phyloP scores from a whole-genome alignment of 2,888 invertebrate species.

The Patella ulyssiponensis region DNA sequence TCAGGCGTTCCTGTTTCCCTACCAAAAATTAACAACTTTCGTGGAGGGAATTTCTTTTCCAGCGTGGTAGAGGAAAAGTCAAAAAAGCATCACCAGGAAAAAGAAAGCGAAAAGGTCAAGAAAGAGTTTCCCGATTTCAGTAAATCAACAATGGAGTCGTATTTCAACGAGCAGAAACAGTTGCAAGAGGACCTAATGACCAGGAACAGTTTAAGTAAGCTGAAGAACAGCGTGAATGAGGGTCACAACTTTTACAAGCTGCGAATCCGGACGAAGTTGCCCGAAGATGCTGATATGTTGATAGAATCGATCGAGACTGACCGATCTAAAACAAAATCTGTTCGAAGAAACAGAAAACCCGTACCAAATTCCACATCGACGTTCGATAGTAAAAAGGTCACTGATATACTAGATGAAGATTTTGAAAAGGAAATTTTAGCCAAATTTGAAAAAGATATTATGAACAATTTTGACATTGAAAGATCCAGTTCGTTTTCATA shows the following conservation, averaged over 20 bases:
- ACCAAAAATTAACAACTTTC: not conserved
- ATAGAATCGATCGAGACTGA: slow-evolving; percentile 7
- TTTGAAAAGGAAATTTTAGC: no score
- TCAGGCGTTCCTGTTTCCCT: not conserved
- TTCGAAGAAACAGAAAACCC: not conserved
- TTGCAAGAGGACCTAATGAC: slow-evolving; percentile 48
- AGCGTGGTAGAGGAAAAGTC: not conserved
- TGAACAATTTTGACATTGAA: no score
- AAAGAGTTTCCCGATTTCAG: slow-evolving; percentile 32
- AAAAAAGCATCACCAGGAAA: not conserved
- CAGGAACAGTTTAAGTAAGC: slow-evolving; percentile 43
- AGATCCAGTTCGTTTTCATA: no score
- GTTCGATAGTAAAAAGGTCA: no score
- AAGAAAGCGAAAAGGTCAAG: not conserved
- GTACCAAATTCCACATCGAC: no score
- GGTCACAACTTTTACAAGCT: slow-evolving; percentile 38
- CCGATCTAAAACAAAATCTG: not conserved
- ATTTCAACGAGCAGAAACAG: slow-evolving; percentile 42
- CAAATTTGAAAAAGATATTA: no score
- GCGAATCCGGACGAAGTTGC: slow-evolving; percentile 27
- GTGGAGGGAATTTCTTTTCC: not conserved
- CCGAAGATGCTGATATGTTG: not conserved
- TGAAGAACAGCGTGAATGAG: slow-evolving; percentile 29
- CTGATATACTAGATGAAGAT: no score
- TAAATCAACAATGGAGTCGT: slow-evolving; percentile 41